Evolutionary conservation across 2,113 vertebrate species (phyloP).

Genomic region (Pseudorectes ferrugineus): DNA sequence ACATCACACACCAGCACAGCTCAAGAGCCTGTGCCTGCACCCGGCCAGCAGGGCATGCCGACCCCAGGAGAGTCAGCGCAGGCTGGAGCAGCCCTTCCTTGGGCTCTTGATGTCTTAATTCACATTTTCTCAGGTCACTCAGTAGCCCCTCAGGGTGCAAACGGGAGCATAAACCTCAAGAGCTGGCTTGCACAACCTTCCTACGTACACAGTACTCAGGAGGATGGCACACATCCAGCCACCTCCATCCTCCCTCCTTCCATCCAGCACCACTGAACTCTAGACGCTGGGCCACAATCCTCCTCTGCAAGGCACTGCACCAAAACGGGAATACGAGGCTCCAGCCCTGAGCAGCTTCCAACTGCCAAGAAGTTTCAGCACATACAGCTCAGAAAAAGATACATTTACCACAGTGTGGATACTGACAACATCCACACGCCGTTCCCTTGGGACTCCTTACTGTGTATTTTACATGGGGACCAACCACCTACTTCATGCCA

Average conservation of each 20-base stretch:
- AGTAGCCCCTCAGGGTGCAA: background rate
- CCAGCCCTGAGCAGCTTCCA: background rate
- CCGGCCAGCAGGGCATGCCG: accelerated
- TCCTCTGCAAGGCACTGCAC: background rate
- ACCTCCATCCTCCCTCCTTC: background rate
- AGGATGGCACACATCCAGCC: background rate
- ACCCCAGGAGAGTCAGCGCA: background rate
- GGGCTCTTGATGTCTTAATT: accelerated
- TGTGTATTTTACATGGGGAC: background rate
- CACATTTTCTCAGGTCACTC: background rate
- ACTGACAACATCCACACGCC: background rate
- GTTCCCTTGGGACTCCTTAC: background rate
- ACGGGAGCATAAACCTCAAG: background rate
- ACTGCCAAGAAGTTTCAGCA: background rate
- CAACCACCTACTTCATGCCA: background rate
- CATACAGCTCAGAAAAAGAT: background rate
- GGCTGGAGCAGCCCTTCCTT: background rate
- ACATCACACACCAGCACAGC: accelerated
- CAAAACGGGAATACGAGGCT: accelerated
- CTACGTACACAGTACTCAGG: background rate
- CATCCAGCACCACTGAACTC: background rate
- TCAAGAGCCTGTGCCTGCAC: background rate
- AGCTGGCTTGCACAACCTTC: background rate
- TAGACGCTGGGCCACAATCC: accelerated
- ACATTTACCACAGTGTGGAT: background rate